Evolutionary conservation across 2,888 invertebrate genomes (phyloP).

Genomic region (Coelogynopora nodosa): DNA sequence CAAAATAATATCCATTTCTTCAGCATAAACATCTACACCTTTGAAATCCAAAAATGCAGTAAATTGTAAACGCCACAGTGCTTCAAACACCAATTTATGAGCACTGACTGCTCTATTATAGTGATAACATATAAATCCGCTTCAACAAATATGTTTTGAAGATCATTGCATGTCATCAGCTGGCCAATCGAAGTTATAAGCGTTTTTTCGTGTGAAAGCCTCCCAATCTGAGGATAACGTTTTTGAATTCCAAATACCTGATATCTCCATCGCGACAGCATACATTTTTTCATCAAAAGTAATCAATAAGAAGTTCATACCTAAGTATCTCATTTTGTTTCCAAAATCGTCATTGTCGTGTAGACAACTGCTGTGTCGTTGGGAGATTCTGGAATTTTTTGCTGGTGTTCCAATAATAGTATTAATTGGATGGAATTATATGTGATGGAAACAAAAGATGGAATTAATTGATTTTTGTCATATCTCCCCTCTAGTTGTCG

Average conservation of each 20-base stretch:
- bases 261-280: neutral
- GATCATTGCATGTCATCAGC: neutral
- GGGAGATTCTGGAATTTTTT: neutral
- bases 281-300: neutral
- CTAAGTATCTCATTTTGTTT: conserved; percentile 25
- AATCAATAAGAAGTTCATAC: neutral
- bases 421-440: neutral
- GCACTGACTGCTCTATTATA: neutral
- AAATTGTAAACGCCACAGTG: neutral
- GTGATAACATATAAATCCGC: neutral
- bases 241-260: neutral
- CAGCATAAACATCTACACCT: neutral
- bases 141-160: neutral
- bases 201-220: neutral
- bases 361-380: conserved; percentile 16
- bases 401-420: neutral
- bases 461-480: conserved; percentile 16
- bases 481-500: conserved; percentile 25
- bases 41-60: neutral
- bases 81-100: neutral
- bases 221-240: neutral
- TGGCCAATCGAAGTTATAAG: neutral
- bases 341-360: conserved; percentile 13
- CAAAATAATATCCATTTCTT: neutral
- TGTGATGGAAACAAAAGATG: too few species aligned